phyloP scores from a whole-genome alignment of 2,797 vertebrate species.

The Ciconia nigra region DNA sequence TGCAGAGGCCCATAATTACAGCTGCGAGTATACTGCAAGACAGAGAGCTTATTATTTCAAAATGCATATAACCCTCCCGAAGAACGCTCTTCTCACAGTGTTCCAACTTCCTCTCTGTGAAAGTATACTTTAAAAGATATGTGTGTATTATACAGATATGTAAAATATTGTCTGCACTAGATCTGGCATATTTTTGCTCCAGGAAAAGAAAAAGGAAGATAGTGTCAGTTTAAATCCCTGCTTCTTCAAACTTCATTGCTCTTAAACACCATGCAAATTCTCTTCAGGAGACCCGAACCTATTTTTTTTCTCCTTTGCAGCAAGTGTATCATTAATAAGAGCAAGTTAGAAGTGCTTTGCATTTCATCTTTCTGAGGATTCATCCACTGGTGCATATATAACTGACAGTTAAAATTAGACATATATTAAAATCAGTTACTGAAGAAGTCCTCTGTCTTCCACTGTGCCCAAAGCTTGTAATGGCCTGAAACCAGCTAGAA shows the following conservation, averaged over 20 bases:
- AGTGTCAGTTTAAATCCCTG: conserved; percentile 11
- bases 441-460: conserved; percentile 83
- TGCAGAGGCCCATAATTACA: not conserved
- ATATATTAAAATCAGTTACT: conserved; percentile 86
- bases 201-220: not conserved
- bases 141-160: not conserved
- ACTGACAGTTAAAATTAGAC: conserved; percentile 87
- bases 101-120: not conserved
- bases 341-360: conserved; percentile 82
- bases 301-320: conserved; percentile 59
- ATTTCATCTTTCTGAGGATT: conserved; percentile 81
- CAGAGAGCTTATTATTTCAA: not conserved
- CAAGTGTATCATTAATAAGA: conserved; percentile 83
- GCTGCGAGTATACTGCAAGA: not conserved
- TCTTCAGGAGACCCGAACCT: conserved; percentile 52
- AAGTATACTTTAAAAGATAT: not conserved
- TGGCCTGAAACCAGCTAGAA: conserved; percentile 82
- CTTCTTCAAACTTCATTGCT: conserved; percentile 54
- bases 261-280: conserved; percentile 38
- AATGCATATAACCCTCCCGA: not conserved
- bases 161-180: not conserved
- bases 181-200: not conserved
- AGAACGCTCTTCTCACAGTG: not conserved
- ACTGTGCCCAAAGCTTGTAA: conserved; percentile 80
- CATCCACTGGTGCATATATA: conserved; percentile 79